Evolutionary conservation across 1,140 invertebrate genomes (phyloP).

Genomic region (Heterodera schachtii): DNA sequence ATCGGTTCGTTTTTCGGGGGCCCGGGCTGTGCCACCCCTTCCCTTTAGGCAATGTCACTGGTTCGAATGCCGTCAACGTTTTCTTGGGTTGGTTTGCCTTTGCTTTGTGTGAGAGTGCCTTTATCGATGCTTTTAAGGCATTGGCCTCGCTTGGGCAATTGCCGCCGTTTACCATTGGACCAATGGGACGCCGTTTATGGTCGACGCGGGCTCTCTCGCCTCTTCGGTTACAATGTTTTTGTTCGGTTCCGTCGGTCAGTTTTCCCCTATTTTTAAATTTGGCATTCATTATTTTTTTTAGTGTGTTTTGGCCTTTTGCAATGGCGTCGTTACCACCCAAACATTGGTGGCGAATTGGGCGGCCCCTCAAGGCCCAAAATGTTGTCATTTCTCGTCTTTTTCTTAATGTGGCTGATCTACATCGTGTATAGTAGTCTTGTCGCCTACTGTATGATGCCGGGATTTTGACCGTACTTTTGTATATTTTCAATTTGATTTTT

Average conservation of each 20-base stretch:
- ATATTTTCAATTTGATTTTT: too few species aligned
- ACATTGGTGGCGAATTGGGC: slow-evolving; percentile 87
- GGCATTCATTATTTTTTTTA: background rate
- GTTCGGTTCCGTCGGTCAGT: slow-evolving; percentile 66
- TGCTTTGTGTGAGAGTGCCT: too few species aligned
- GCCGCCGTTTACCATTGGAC: slow-evolving; percentile 56
- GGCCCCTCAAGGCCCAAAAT: slow-evolving; percentile 79
- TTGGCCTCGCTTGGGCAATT: slow-evolving; percentile 64
- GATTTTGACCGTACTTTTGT: slow-evolving; percentile 24
- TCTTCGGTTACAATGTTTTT: slow-evolving; percentile 72
- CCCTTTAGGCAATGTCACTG: slow-evolving; percentile 83
- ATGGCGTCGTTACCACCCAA: slow-evolving; percentile 70
- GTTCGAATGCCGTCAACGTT: slow-evolving; percentile 92
- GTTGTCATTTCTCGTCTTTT: slow-evolving; percentile 78
- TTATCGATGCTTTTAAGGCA: slow-evolving; percentile 41
- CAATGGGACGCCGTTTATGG: slow-evolving; percentile 51
- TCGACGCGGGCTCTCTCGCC: slow-evolving; percentile 66
- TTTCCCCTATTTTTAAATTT: background rate
- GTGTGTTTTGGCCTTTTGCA: slow-evolving; percentile 73
- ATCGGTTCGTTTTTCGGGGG: slow-evolving; percentile 70
- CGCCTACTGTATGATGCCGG: slow-evolving; percentile 45
- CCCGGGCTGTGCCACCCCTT: background rate
- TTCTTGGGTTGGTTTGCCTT: slow-evolving; percentile 68
- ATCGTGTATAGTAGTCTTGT: slow-evolving; percentile 49
- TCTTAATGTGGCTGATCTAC: slow-evolving; percentile 75